Evolutionary conservation across 1,140 invertebrate genomes (phyloP).

Genomic region (Drosophila guanche): DNA sequence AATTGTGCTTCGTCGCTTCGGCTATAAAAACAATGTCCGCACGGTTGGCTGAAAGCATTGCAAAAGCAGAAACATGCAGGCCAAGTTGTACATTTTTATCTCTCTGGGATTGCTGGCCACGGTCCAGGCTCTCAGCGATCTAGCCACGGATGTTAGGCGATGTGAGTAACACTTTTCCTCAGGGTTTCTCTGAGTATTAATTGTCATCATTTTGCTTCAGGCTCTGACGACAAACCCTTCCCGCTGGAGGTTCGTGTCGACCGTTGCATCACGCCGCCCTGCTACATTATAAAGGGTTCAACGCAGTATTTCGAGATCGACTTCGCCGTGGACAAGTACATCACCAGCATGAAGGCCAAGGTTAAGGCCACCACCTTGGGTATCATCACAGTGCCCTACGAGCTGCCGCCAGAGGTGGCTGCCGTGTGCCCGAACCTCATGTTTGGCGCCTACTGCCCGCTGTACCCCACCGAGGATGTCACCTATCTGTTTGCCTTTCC

Average conservation of each 20-base stretch:
- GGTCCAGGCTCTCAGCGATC: slow-evolving; percentile 18
- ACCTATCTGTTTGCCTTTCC: slow-evolving; percentile 74
- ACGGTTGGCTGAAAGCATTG: slow-evolving; percentile 26
- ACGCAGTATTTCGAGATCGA: slow-evolving; percentile 66
- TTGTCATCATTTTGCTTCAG: slow-evolving; percentile 11
- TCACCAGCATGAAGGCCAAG: slow-evolving; percentile 56
- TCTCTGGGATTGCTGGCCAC: slow-evolving; percentile 36
- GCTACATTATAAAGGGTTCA: slow-evolving; percentile 58
- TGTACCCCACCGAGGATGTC: slow-evolving; percentile 77
- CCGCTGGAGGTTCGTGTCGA: slow-evolving; percentile 65
- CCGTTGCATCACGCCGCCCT: slow-evolving; percentile 62
- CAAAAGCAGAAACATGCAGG: slow-evolving; percentile 33
- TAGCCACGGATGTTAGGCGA: slow-evolving; percentile 57
- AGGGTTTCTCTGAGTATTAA: not conserved
- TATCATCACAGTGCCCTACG: slow-evolving; percentile 73
- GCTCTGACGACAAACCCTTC: slow-evolving; percentile 67
- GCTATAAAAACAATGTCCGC: slow-evolving; percentile 60
- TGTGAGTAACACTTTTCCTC: slow-evolving; percentile 38
- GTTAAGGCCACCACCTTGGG: slow-evolving; percentile 74
- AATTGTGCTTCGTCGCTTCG: not conserved
- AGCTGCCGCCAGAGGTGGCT: slow-evolving; percentile 65
- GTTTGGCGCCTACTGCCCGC: slow-evolving; percentile 72
- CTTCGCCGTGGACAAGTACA: slow-evolving; percentile 65
- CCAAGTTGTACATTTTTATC: slow-evolving; percentile 33
- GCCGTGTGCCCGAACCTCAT: slow-evolving; percentile 70